Percentiles rank a stretch among this genome's conserved stretches.
Evolutionary conservation across 2,888 invertebrate species (phyloP).

Genomic region (Lypha dubia): DNA sequence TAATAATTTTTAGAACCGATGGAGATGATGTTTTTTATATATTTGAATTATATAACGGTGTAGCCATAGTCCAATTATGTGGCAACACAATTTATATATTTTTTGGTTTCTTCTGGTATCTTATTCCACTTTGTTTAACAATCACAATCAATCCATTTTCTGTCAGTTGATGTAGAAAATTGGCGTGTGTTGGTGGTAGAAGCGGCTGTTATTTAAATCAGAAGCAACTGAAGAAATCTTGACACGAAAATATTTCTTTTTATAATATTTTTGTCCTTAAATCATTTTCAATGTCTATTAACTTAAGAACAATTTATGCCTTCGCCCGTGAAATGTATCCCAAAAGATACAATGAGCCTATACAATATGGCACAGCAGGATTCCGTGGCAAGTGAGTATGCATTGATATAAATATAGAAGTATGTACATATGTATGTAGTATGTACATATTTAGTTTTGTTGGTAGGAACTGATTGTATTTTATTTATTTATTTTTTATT

Average conservation of each 20-base stretch:
- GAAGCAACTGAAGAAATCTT: background rate
- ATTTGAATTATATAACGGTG: background rate
- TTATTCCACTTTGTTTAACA: background rate
- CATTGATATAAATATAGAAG: background rate
- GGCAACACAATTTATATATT: constrained; percentile 6
- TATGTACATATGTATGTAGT: background rate
- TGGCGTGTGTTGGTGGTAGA: background rate
- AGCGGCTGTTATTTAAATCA: background rate
- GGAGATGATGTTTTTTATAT: too few species aligned
- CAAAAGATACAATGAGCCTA: constrained; percentile 86
- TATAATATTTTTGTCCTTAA: constrained; percentile 1
- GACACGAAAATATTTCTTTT: background rate
- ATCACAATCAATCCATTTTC: constrained; percentile 15
- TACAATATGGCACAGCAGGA: constrained; percentile 93
- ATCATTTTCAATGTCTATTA: constrained; percentile 79
- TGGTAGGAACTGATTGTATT: background rate
- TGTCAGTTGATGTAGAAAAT: constrained; percentile 25
- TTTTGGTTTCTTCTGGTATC: background rate
- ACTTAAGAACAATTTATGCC: constrained; percentile 86
- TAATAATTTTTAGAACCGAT: too few species aligned
- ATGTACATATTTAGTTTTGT: background rate
- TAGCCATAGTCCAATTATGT: background rate
- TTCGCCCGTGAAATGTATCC: constrained; percentile 91
- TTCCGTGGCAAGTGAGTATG: constrained; percentile 87
- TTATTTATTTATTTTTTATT: too few species aligned